phyloP scores from a whole-genome alignment of 1,140 invertebrate species.

The Temnothorax longispinosus region DNA sequence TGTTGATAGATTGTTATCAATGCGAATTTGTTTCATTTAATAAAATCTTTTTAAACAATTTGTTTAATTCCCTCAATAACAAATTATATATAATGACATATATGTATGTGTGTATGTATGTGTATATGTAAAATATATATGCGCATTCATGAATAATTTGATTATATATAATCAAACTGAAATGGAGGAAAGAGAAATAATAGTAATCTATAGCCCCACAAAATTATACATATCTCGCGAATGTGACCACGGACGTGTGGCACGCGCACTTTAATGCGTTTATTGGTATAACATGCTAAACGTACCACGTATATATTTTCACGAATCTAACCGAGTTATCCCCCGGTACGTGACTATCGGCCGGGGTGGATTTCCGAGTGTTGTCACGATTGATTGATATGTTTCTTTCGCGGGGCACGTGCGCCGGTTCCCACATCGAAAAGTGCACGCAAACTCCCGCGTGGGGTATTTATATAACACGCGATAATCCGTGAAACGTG shows the following conservation, averaged over 20 bases:
- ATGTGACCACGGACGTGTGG: background rate
- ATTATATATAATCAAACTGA: background rate
- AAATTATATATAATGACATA: background rate
- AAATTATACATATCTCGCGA: background rate
- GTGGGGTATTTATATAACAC: background rate
- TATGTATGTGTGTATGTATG: too few relatives aligned
- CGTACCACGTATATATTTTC: background rate
- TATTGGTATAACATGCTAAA: background rate
- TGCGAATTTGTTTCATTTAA: background rate
- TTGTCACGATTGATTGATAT: conserved; percentile 65
- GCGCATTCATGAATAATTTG: background rate
- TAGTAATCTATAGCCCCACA: background rate
- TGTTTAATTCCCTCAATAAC: background rate
- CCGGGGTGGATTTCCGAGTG: background rate
- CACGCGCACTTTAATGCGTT: background rate
- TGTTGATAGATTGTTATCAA: background rate
- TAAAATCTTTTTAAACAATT: background rate
- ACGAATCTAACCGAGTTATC: conserved; percentile 25
- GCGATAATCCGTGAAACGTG: conserved; percentile 35
- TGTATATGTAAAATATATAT: too few relatives aligned
- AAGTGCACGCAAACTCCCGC: conserved; percentile 31
- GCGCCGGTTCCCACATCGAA: conserved; percentile 6
- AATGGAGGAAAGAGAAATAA: background rate
- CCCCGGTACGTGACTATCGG: conserved; percentile 34
- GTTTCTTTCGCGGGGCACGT: conserved; percentile 4